These are phyloP conservation scores for Brachionus manjavacas DNA, from an alignment of 1,140 invertebrate species.

Conservation along the genomic window DNA sequence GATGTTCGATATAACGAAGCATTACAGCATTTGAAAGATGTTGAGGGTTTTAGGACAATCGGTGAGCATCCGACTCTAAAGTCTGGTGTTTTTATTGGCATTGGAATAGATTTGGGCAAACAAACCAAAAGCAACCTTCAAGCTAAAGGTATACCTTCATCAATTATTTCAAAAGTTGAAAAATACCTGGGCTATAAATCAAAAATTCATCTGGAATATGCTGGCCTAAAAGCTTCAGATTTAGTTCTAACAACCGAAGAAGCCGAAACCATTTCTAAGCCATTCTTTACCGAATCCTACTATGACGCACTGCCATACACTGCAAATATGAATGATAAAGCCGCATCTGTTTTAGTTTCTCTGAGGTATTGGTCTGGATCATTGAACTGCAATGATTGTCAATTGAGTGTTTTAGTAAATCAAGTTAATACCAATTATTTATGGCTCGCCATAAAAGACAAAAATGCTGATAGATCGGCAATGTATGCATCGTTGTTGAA, in stretches of 20 bases:
- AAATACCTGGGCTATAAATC: not conserved
- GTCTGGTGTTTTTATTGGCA: not conserved
- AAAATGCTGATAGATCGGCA: not conserved
- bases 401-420: not conserved
- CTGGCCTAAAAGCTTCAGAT: not conserved
- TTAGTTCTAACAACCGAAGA: not conserved
- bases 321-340: not conserved
- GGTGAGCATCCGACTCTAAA: not conserved
- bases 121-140: not conserved
- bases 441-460: not conserved
- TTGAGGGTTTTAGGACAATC: not conserved
- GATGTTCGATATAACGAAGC: not conserved
- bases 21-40: not conserved
- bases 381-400: not conserved
- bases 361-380: not conserved
- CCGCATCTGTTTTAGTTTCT: not conserved
- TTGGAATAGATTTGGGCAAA: not conserved
- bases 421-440: not conserved
- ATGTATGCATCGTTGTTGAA: not conserved
- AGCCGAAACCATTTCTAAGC: not conserved
- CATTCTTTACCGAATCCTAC: not conserved
- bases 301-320: not conserved
- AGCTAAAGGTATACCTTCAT: not conserved
- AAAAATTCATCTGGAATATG: not conserved
- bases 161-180: not conserved